These are phyloP conservation scores for Bombylius major DNA, from an alignment of 2,888 invertebrate species.

Conservation along the genomic window DNA sequence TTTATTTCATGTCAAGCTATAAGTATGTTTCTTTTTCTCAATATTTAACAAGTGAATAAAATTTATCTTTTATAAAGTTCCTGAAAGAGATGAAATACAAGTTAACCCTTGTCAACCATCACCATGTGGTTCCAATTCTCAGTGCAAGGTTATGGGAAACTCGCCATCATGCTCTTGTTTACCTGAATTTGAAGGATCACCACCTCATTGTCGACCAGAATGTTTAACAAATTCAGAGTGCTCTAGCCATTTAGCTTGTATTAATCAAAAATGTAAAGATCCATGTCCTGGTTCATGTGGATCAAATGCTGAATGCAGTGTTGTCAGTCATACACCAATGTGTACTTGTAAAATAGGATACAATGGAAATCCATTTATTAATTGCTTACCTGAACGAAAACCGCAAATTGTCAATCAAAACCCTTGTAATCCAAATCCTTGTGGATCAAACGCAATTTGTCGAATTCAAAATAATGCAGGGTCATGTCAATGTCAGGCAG, in stretches of 20 bases:
- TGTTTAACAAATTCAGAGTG: conserved; percentile 61
- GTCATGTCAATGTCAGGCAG: conserved; percentile 53
- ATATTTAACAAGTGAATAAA: no score
- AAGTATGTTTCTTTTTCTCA: conserved; percentile 24
- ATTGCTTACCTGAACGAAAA: conserved; percentile 35
- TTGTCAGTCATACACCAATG: conserved; percentile 45
- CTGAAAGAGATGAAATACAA: not conserved
- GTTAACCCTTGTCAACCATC: conserved; percentile 37
- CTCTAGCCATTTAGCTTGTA: conserved; percentile 51
- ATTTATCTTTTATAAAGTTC: no score
- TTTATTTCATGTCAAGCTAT: conserved; percentile 53
- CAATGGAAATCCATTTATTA: conserved; percentile 52
- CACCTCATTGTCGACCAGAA: conserved; percentile 57
- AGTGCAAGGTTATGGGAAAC: conserved; percentile 39
- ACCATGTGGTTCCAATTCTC: conserved; percentile 43
- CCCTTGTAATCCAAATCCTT: conserved; percentile 51
- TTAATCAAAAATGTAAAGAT: conserved; percentile 56
- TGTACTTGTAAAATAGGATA: conserved; percentile 47
- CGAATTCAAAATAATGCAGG: conserved; percentile 52
- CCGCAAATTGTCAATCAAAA: conserved; percentile 26
- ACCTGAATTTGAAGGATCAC: conserved; percentile 51
- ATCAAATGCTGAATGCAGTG: conserved; percentile 41
- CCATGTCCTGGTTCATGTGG: conserved; percentile 58
- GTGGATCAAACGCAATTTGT: conserved; percentile 54
- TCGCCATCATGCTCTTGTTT: conserved; percentile 48